These are phyloP conservation scores for Etheostoma perlongum DNA, from an alignment of 2,797 vertebrate genomes.

Conservation along the genomic window DNA sequence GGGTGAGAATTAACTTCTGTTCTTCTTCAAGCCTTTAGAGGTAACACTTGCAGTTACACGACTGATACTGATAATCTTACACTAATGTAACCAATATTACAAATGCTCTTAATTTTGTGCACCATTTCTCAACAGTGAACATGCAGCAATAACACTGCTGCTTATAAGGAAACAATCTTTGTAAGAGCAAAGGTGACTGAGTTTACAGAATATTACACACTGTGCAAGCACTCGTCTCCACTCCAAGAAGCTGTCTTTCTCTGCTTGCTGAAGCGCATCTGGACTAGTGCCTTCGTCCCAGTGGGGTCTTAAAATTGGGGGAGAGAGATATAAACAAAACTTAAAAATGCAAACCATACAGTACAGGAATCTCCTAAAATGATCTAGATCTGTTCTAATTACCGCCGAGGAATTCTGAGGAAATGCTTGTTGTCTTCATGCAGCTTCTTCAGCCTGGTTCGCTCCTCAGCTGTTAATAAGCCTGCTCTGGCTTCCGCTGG, in stretches of 20 bases:
- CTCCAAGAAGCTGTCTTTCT: constrained; percentile 92
- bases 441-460: constrained; percentile 85
- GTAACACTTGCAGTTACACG: constrained; percentile 5
- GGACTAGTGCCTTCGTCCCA: constrained; percentile 93
- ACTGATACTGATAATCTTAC: background rate
- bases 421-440: constrained; percentile 92
- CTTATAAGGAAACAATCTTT: background rate
- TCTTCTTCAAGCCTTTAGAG: constrained; percentile 93
- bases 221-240: constrained; percentile 93
- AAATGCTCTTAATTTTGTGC: background rate
- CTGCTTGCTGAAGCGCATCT: constrained; percentile 89
- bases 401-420: constrained; percentile 93
- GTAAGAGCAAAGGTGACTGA: background rate
- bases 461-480: constrained; percentile 89
- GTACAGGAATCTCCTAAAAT: background rate
- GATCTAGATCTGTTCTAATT: background rate
- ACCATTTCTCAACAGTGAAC: background rate
- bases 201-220: constrained; percentile 79
- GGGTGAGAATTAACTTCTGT: constrained; percentile 93
- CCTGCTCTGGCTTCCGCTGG: constrained; percentile 88
- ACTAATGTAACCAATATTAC: background rate
- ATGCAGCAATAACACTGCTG: background rate
- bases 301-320: constrained; percentile 81
- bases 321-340: constrained; percentile 20
- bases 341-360: background rate